Evolutionary conservation across 2,888 invertebrate species (phyloP), one percentile per base, ranked within the genome.

Genomic region (Drosophila setosimentum): DNA sequence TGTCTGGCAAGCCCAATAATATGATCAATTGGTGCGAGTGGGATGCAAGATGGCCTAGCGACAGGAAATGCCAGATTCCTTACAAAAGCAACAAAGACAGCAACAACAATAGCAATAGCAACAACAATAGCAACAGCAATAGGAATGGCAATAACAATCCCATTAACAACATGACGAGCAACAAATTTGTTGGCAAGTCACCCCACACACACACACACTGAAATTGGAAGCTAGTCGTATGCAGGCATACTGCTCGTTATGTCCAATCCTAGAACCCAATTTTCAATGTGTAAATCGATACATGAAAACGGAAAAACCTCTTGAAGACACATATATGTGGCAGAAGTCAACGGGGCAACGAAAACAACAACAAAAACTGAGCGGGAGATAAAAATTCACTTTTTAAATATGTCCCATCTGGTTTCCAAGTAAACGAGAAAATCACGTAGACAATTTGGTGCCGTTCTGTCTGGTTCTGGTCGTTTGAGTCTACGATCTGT

Each of bases 241-340:
- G 78, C 68, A 67, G 24, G 68, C 65, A 78, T 51, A 68, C 70
- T 83, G 75, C 55, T 50, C 61, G 73, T 73, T 70, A 68, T 73
- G 60, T 68, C 29, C 45, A 51, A 49, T 40, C 27, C 5, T 4
- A 37, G 45, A 24, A 49, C 60, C 64, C 53, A 65, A 54, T 58
- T 64, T 69, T 62, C 63, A 51, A 33, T 59, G 51, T 82, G 91
- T 87, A 91, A 91, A 72, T 58, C 74, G 85, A 91, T 87, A 65
- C 68, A 54, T 68, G 72, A 89, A 90, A 82, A 78, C 81, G 86
- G 87, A 89, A 91, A 91, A 88, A 82, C 81, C 81, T 78, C 87
- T 90, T 76, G 78, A 83, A 65, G 35, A 24, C 30, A 32, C 48
- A 59, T 78, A 59, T 78, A 69, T 80, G 70, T 72, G 77, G 69